These are phyloP conservation scores for Theocolax elegans DNA, from an alignment of 1,140 invertebrate genomes.

Conservation along the genomic window DNA sequence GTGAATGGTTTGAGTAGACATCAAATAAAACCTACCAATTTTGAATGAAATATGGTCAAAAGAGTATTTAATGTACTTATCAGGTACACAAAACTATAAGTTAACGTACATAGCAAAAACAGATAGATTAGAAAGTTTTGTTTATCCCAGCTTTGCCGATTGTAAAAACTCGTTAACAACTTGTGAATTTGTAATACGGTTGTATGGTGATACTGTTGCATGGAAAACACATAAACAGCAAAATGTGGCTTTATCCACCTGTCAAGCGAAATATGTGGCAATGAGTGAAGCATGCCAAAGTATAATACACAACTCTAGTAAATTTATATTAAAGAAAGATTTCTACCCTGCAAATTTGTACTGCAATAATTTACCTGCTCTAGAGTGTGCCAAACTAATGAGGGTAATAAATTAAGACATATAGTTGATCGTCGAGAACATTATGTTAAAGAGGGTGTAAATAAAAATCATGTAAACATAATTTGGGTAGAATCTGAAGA, in stretches of 20 bases:
- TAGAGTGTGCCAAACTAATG: too few relatives aligned
- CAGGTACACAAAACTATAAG: constrained; percentile 18
- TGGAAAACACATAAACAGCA: constrained; percentile 34
- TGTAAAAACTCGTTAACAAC: constrained; percentile 23
- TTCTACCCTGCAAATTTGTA: not conserved
- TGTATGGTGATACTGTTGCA: constrained; percentile 17
- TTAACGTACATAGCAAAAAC: constrained; percentile 6
- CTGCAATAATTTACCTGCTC: not conserved
- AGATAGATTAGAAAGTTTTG: constrained; percentile 9
- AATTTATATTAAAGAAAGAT: not conserved
- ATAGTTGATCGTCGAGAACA: not conserved
- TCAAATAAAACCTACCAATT: constrained; percentile 29
- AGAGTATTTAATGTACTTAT: constrained; percentile 36
- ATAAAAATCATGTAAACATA: too few relatives aligned
- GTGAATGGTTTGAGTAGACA: constrained; percentile 41
- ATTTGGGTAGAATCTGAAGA: not conserved
- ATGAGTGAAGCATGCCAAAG: constrained; percentile 21
- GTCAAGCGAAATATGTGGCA: too few relatives aligned
- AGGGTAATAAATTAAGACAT: not conserved
- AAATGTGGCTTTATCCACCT: constrained; percentile 32
- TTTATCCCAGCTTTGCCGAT: constrained; percentile 34
- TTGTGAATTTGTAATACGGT: constrained; percentile 28
- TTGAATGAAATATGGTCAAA: constrained; percentile 37
- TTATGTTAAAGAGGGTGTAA: not conserved
- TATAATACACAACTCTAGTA: not conserved